Conservation (phyloP, 2,797 vertebrate genomes). For the Synaphobranchus kaupii region DNA sequence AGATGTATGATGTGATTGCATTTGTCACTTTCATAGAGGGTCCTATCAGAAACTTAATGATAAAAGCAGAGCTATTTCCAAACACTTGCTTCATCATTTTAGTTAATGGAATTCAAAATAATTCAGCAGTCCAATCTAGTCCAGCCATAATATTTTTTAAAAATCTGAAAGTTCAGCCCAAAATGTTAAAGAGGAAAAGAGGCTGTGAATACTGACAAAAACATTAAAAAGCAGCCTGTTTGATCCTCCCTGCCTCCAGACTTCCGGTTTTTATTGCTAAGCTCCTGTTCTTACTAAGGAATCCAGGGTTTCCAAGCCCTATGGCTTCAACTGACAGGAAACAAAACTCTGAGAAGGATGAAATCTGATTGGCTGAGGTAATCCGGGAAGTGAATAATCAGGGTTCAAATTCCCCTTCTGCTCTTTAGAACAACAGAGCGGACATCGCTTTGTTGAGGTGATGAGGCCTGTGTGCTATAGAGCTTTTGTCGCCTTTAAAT, state of each 20-base stretch:
- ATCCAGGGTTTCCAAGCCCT: not conserved
- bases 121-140: not conserved
- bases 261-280: not conserved
- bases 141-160: not conserved
- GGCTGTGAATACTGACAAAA: not conserved
- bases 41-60: not conserved
- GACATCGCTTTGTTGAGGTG: not conserved
- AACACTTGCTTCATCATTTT: not conserved
- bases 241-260: not conserved
- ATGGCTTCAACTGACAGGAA: not conserved
- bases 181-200: not conserved
- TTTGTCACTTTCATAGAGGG: not conserved
- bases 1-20: not conserved
- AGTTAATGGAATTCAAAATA: not conserved
- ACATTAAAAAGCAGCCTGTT: not conserved
- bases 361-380: constrained; percentile 12
- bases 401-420: not conserved
- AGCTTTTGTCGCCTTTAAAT: not conserved
- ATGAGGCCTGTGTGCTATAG: not conserved
- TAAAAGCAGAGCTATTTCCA: not conserved
- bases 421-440: not conserved
- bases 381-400: constrained; percentile 21
- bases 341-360: not conserved
- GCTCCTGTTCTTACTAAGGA: not conserved
- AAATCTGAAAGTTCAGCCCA: not conserved